Evolutionary conservation across 2,113 vertebrate genomes (phyloP).

Genomic region (Pseudopodoces humilis): DNA sequence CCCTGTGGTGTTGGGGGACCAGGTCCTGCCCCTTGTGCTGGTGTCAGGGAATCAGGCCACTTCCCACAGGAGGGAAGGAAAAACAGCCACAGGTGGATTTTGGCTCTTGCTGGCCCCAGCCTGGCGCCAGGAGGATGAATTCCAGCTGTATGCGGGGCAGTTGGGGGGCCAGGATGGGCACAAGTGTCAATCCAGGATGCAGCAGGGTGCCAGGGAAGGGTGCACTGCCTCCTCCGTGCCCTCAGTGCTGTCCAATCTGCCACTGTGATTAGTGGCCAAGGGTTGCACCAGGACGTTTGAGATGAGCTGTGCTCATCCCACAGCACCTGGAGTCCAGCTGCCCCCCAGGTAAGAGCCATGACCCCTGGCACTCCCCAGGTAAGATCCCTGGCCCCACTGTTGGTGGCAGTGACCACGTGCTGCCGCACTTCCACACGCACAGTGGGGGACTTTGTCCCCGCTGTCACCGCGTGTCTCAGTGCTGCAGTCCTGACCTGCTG

Average conservation of each 20-base stretch:
- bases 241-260: not conserved
- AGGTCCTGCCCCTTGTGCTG: not conserved
- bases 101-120: not conserved
- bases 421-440: fast-evolving
- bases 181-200: not conserved
- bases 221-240: not conserved
- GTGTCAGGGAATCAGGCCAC: not conserved
- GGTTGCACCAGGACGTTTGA: not conserved
- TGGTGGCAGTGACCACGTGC: not conserved
- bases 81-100: not conserved
- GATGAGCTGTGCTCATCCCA: not conserved
- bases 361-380: not conserved
- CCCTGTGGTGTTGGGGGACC: too few relatives aligned
- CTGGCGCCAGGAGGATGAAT: not conserved
- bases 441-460: not conserved
- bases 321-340: not conserved
- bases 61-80: not conserved
- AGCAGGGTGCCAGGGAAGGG: not conserved
- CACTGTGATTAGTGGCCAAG: not conserved
- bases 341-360: not conserved
- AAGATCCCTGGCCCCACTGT: not conserved
- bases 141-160: not conserved
- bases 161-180: not conserved
- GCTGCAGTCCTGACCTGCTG: not conserved
- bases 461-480: fast-evolving